Percentiles rank a stretch among this genome's conserved stretches.
Evolutionary conservation across 2,797 vertebrate genomes (phyloP).

Genomic region (Sarcoramphus papa): DNA sequence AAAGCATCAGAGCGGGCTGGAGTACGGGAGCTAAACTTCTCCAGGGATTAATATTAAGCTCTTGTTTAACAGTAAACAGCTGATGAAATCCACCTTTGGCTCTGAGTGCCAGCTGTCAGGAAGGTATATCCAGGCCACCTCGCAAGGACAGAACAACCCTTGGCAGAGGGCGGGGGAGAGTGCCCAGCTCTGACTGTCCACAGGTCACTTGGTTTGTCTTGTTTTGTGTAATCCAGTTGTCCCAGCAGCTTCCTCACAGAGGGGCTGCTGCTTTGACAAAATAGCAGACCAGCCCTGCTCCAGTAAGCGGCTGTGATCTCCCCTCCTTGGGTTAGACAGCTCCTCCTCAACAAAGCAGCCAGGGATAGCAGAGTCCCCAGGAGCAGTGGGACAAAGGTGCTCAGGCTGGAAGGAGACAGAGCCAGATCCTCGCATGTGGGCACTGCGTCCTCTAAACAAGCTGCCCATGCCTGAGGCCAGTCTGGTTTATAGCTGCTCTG

Average conservation of each 20-base stretch:
- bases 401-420: not conserved
- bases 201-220: not conserved
- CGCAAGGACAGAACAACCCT: not conserved
- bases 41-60: slow-evolving; percentile 43
- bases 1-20: not conserved
- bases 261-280: not conserved
- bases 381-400: not conserved
- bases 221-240: not conserved
- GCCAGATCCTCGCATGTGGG: not conserved
- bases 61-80: slow-evolving; percentile 30
- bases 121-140: not conserved
- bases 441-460: not conserved
- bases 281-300: not conserved
- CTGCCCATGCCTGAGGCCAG: not conserved
- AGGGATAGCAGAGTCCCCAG: not conserved
- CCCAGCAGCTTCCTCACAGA: not conserved
- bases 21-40: not conserved
- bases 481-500: not conserved
- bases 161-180: not conserved
- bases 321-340: not conserved
- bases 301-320: not conserved
- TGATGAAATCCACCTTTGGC: slow-evolving; percentile 41
- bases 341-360: not conserved
- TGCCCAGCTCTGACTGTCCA: not conserved
- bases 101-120: slow-evolving; percentile 15